Percentiles rank a stretch among this genome's conserved stretches.
phyloP scores from a whole-genome alignment of 2,113 vertebrate genomes.

The Pluvianellus socialis region DNA sequence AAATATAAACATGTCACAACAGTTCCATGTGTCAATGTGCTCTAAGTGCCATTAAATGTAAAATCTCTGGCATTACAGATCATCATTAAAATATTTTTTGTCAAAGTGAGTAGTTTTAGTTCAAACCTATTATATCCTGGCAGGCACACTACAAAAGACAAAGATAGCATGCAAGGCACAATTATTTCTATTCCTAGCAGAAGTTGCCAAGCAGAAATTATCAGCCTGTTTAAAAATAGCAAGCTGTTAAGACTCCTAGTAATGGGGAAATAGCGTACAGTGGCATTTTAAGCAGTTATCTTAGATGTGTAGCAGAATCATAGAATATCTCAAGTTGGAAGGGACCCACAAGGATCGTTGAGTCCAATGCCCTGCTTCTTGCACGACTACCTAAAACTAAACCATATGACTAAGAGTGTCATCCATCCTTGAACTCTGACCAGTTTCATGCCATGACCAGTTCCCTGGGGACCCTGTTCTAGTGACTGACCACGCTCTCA shows the following conservation, averaged over 20 bases:
- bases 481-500: background rate
- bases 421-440: background rate
- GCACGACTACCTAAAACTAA: background rate
- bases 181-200: background rate
- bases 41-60: background rate
- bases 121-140: background rate
- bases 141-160: background rate
- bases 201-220: background rate
- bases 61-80: background rate
- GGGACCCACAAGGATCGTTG: accelerated
- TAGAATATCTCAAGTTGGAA: background rate
- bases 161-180: background rate
- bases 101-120: background rate
- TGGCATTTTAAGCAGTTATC: background rate
- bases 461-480: background rate
- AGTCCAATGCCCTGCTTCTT: background rate
- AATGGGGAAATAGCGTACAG: background rate
- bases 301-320: background rate
- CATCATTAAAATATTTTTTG: background rate
- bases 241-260: background rate
- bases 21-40: background rate
- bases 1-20: background rate
- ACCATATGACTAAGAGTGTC: background rate
- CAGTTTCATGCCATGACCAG: background rate
- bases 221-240: background rate